phyloP scores from a whole-genome alignment of 2,888 invertebrate genomes.

The Nomada ruficornis region DNA sequence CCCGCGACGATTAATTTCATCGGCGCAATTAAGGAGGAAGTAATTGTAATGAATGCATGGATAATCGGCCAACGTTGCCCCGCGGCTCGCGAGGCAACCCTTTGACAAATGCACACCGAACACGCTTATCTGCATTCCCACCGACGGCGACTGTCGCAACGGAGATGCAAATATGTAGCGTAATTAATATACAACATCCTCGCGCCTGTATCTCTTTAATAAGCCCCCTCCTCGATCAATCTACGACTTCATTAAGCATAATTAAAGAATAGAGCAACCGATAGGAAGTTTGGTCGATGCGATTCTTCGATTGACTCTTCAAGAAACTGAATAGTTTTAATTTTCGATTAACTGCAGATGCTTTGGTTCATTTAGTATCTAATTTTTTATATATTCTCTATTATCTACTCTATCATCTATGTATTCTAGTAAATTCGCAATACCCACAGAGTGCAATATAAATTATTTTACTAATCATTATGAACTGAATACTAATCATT shows the following conservation, averaged over 20 bases:
- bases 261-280: constrained; percentile 19
- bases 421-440: no score
- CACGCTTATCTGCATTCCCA: constrained; percentile 65
- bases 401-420: no score
- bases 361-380: background rate
- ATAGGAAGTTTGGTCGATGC: background rate
- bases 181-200: constrained; percentile 60
- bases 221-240: constrained; percentile 33
- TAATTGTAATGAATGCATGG: constrained; percentile 72
- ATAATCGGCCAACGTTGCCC: constrained; percentile 60
- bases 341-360: background rate
- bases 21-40: constrained; percentile 71
- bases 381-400: no score
- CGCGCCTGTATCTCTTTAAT: constrained; percentile 26
- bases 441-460: no score
- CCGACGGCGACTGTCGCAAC: constrained; percentile 53
- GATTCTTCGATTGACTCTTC: background rate
- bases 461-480: no score
- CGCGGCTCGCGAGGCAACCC: constrained; percentile 28
- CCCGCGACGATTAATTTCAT: constrained; percentile 70
- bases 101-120: constrained; percentile 65
- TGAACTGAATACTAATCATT: no score
- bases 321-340: background rate
- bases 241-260: constrained; percentile 19
- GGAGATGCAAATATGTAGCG: constrained; percentile 47